phyloP scores from a whole-genome alignment of 1,140 invertebrate species.

The Ooceraea biroi region DNA sequence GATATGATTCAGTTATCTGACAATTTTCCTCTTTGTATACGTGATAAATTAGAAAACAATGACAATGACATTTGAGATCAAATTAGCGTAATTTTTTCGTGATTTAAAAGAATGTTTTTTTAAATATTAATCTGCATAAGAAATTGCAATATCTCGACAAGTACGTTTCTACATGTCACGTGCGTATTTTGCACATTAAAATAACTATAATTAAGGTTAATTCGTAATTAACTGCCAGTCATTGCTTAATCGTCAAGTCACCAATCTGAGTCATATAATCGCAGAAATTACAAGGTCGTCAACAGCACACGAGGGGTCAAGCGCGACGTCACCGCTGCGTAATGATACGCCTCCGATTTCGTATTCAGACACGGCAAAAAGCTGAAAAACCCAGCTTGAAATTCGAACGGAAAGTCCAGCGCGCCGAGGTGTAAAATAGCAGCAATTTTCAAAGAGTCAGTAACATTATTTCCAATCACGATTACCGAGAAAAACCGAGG shows the following conservation, averaged over 20 bases:
- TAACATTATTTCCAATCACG: constrained; percentile 21
- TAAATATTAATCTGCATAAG: neutral
- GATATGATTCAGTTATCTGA: constrained; percentile 24
- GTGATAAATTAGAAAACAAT: neutral
- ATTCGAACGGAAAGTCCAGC: constrained; percentile 50
- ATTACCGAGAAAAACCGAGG: constrained; percentile 73
- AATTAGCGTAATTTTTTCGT: neutral
- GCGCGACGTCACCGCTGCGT: constrained; percentile 19
- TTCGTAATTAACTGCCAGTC: constrained; percentile 63
- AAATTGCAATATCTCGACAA: neutral
- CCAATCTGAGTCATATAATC: constrained; percentile 65
- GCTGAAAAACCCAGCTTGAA: constrained; percentile 10
- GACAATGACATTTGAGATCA: neutral
- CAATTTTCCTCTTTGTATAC: constrained; percentile 13
- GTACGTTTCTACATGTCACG: neutral
- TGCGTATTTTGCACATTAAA: neutral
- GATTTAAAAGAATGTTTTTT: neutral
- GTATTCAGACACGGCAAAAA: constrained; percentile 21
- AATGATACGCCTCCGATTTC: constrained; percentile 19
- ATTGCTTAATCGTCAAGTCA: constrained; percentile 65
- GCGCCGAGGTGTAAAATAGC: neutral
- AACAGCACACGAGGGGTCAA: constrained; percentile 26
- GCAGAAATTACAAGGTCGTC: constrained; percentile 41
- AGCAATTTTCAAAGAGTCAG: constrained; percentile 14
- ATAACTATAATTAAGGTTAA: constrained; percentile 42